A percentile compares a stretch with the other conserved stretches of the same genome.
These are phyloP conservation scores for Tetrax tetrax DNA, from an alignment of 2,113 vertebrate genomes.

Conservation along the genomic window DNA sequence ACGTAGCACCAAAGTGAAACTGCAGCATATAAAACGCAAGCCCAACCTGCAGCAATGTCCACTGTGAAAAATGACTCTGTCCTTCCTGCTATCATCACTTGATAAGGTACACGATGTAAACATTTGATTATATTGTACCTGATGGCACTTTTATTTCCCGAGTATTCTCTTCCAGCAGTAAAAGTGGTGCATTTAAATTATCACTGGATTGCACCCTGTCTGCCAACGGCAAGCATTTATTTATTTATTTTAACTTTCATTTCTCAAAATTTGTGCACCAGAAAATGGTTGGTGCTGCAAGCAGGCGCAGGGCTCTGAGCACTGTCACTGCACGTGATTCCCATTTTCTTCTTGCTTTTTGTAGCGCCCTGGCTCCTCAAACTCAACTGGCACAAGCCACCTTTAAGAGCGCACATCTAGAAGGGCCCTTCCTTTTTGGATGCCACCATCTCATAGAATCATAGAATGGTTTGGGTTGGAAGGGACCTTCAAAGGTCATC, in stretches of 20 bases:
- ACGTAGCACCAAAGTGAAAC: neutral
- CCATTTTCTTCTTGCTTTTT: too few relatives aligned
- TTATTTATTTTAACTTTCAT: neutral
- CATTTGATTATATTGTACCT: neutral
- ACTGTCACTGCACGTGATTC: rapidly evolving
- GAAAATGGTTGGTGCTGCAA: rapidly evolving
- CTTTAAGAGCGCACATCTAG: rapidly evolving
- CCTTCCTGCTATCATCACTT: neutral
- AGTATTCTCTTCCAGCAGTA: neutral
- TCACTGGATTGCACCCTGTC: neutral
- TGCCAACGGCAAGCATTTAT: neutral
- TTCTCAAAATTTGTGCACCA: neutral
- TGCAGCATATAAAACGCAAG: rapidly evolving
- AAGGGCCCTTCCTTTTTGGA: neutral
- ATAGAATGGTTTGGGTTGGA: too few relatives aligned
- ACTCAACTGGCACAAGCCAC: neutral
- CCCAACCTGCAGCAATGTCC: neutral
- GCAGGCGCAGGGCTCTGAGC: neutral
- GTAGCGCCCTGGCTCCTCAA: neutral
- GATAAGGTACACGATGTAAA: neutral
- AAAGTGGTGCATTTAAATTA: neutral
- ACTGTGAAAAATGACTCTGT: neutral
- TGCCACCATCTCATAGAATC: too few relatives aligned
- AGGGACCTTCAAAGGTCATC: too few relatives aligned
- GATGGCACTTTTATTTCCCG: neutral